Conservation (phyloP, 1,140 invertebrate species). For the Lepidurus couesii region DNA sequence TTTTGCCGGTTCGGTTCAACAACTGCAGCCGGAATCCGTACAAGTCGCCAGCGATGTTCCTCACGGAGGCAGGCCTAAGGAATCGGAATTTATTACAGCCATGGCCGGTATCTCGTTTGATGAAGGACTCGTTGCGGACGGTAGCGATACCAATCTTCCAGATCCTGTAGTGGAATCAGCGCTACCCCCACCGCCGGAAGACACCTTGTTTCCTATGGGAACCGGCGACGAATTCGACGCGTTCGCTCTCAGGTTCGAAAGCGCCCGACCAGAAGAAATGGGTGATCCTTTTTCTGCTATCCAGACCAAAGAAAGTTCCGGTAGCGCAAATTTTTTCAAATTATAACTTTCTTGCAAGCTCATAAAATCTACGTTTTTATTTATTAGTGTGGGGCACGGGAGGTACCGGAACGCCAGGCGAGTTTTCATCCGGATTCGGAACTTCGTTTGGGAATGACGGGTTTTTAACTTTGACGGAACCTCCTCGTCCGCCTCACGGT, state of each 20-base stretch:
- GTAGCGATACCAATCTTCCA: neutral
- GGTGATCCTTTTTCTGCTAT: conserved; percentile 43
- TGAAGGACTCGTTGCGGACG: neutral
- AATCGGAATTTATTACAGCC: neutral
- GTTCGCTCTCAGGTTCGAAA: conserved; percentile 78
- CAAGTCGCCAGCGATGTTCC: neutral
- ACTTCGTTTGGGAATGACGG: conserved; percentile 69
- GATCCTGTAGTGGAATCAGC: conserved; percentile 31
- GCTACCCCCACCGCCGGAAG: conserved; percentile 33
- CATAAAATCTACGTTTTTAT: conserved; percentile 36
- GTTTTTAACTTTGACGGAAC: conserved; percentile 71
- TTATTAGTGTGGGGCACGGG: conserved; percentile 55
- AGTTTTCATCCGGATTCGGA: conserved; percentile 42
- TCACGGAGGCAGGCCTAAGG: neutral
- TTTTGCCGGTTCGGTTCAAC: neutral
- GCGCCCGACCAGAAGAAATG: conserved; percentile 44
- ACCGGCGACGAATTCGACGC: conserved; percentile 65
- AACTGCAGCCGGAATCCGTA: neutral
- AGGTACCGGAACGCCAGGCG: conserved; percentile 36
- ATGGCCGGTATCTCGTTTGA: conserved; percentile 4
- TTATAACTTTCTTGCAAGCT: neutral
- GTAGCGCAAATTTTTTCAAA: conserved; percentile 26
- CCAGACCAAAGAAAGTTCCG: conserved; percentile 34
- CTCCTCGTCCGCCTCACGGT: conserved; percentile 55
- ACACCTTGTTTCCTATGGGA: neutral